A percentile compares a stretch with the other conserved stretches of the same genome.
Conservation (phyloP, 2,113 vertebrate species). For the Synodontis membranacea region DNA sequence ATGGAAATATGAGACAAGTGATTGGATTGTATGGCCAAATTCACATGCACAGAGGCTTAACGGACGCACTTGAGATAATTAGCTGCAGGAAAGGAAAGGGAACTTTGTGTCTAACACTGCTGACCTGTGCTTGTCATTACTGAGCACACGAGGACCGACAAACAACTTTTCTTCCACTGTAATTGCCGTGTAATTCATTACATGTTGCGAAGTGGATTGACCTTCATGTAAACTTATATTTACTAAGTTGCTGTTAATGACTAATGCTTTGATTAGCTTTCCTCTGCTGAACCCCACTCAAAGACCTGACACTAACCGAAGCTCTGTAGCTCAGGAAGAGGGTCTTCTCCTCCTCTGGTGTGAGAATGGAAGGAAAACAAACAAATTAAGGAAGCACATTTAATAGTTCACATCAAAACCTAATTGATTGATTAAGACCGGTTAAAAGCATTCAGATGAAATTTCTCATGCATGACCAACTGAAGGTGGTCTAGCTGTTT, state of each 20-base stretch:
- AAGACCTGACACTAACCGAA: constrained; percentile 67
- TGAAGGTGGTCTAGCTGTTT: constrained; percentile 72
- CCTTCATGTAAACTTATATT: constrained; percentile 78
- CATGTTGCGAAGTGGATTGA: constrained; percentile 75
- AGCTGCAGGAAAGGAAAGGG: constrained; percentile 33
- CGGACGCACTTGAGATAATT: constrained; percentile 50
- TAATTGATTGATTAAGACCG: constrained; percentile 26
- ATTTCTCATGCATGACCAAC: constrained; percentile 74
- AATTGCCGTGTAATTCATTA: constrained; percentile 77
- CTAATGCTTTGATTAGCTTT: constrained; percentile 76
- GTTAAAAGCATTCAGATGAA: constrained; percentile 49
- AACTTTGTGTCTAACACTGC: constrained; percentile 32
- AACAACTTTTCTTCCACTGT: constrained; percentile 67
- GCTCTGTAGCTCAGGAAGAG: constrained; percentile 72
- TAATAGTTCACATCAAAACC: constrained; percentile 61
- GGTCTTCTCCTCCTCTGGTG: constrained; percentile 67
- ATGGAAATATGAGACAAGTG: constrained; percentile 2
- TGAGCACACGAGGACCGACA: constrained; percentile 47
- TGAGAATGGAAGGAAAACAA: constrained; percentile 57
- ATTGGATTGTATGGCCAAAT: constrained; percentile 14
- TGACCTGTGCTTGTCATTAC: constrained; percentile 48
- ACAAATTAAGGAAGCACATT: constrained; percentile 69
- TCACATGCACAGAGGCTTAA: constrained; percentile 19
- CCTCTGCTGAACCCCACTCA: constrained; percentile 67
- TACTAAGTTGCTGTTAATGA: constrained; percentile 78